Conservation (phyloP, 2,113 vertebrate species). For the Dolichallabes microphthalmus region DNA sequence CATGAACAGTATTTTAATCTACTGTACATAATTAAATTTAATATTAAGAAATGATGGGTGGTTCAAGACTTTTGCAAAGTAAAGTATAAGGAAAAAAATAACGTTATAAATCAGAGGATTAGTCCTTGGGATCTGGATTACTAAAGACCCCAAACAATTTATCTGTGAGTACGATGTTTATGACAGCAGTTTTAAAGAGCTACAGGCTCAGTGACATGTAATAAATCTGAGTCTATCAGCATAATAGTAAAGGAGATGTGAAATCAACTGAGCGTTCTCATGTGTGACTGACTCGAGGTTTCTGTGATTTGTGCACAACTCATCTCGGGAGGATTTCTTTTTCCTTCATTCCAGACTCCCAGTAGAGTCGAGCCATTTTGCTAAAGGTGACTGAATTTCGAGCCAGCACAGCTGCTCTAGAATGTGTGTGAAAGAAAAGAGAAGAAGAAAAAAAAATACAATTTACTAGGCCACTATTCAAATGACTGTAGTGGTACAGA, state of each 20-base stretch:
- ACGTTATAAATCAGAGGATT: not conserved
- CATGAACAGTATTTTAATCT: too few species aligned
- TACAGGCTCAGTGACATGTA: not conserved
- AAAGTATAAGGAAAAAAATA: not conserved
- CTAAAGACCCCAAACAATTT: not conserved
- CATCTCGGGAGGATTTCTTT: not conserved
- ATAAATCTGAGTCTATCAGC: not conserved
- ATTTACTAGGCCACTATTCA: not conserved
- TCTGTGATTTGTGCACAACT: constrained; percentile 11
- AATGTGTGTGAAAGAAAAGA: not conserved
- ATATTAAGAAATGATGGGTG: too few species aligned
- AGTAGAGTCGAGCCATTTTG: constrained; percentile 11
- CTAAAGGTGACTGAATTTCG: constrained; percentile 32
- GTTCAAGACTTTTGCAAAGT: too few species aligned
- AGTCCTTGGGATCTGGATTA: not conserved
- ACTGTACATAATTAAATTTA: too few species aligned
- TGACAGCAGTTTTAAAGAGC: not conserved
- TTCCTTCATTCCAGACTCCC: not conserved
- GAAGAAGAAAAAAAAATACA: not conserved
- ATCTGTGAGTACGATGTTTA: not conserved
- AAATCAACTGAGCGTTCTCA: not conserved
- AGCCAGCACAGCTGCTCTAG: constrained; percentile 41
- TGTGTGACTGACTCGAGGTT: constrained; percentile 9
- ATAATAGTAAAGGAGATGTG: not conserved
- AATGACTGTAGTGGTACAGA: not conserved